Evolutionary conservation across 2,888 invertebrate species (phyloP).

Genomic region (Plagodis dolabraria): DNA sequence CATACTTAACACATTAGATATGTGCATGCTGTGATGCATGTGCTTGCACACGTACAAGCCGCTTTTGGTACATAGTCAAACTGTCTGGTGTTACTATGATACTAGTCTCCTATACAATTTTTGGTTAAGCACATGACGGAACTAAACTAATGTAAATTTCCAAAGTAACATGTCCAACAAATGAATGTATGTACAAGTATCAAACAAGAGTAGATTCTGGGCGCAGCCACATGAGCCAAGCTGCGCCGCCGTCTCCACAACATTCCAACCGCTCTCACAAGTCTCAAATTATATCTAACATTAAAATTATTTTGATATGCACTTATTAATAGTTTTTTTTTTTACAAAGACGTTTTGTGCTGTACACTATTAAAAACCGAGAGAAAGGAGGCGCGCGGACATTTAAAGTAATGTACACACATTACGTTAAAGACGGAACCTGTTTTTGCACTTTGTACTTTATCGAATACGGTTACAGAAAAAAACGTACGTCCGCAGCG

Average conservation of each 20-base stretch:
- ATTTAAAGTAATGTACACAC: constrained; percentile 47
- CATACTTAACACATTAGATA: no score
- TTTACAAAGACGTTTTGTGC: constrained; percentile 81
- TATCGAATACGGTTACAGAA: constrained; percentile 48
- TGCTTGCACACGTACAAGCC: no score
- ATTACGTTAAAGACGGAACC: constrained; percentile 48
- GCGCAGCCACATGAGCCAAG: constrained; percentile 21
- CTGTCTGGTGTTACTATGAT: no score
- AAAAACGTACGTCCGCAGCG: constrained; percentile 51
- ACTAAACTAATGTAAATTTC: constrained; percentile 16
- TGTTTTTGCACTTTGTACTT: constrained; percentile 65
- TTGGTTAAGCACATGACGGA: constrained; percentile 21
- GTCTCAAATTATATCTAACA: constrained; percentile 73
- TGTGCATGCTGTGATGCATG: no score
- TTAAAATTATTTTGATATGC: constrained; percentile 82
- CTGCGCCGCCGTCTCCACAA: constrained; percentile 39
- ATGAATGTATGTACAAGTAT: constrained; percentile 34
- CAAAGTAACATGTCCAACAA: constrained; percentile 28
- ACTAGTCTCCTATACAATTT: constrained; percentile 7
- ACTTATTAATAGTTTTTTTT: constrained; percentile 77
- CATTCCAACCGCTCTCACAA: constrained; percentile 54
- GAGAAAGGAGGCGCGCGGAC: constrained; percentile 48
- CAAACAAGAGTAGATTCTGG: constrained; percentile 34
- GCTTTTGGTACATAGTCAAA: no score
- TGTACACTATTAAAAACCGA: constrained; percentile 70